Base-by-base conservation (phyloP, 64 coral and sea anemone species). In the Actinia equina region DNA sequence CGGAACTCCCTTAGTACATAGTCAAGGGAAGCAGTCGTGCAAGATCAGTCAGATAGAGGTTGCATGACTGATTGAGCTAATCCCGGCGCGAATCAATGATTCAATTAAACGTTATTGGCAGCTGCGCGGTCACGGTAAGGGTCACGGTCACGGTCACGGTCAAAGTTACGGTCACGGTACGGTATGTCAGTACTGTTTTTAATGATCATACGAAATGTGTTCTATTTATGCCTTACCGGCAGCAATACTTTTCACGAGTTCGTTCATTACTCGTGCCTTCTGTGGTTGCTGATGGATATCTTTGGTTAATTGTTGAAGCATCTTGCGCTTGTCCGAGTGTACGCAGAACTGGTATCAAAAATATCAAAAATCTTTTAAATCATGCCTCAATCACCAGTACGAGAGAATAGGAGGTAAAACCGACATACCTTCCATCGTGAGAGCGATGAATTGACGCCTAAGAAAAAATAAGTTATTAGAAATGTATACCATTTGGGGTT, bases 321-420 rank as follows among this genome's bases (percentile, higher is more conserved):
- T 98, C 85, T 95, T 98, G 54, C 93, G 88, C 43, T 98, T 98
- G 88, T 98, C 96, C 19, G 93, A 92, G 79, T 98, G 96, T 3
- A 98, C 96, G 86, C 96, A 98, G 65, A 98, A 98, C 96, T 98
- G 43, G 87, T 30, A 76, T 12, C 77, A 55, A 27, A n/a, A 82
- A 77, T 16, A 61, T 27, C 16, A 49, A 79, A 43, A 30, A 80
- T 52, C 44, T 45, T 56, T 17, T 7, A 26, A 69, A 69, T 69
- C 63, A 25, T 2, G 20, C 63, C 46, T 49, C 46, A 49, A 1
- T 49, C 4, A 49, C 46, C 3, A 6, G 63, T 69, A 60, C 16
- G 62, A 11, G n/a, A 23, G 62, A 65, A 65, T 20, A 5, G n/a
- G n/a, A 2, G 62, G 0, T 19, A 5, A 65, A 65, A 23, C 7